A percentile compares a stretch with the other conserved stretches of the same genome.
These are phyloP conservation scores for Nudaria mundana DNA, from an alignment of 2,888 invertebrate genomes.

Conservation along the genomic window DNA sequence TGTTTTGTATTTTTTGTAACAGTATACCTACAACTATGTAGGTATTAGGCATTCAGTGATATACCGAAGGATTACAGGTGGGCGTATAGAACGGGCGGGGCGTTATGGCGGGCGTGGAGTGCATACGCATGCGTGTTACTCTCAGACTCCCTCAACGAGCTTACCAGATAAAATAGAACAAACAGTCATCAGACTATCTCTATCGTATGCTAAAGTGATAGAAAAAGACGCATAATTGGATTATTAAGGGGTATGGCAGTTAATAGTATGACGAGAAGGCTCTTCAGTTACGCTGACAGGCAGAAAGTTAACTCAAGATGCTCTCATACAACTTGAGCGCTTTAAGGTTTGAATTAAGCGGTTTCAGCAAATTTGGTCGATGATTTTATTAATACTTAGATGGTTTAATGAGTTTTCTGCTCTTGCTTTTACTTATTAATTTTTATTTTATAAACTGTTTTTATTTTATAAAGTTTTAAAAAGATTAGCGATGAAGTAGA, in stretches of 20 bases:
- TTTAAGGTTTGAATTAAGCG: slow-evolving; percentile 60
- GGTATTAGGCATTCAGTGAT: slow-evolving; percentile 57
- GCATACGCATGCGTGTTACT: slow-evolving; percentile 70
- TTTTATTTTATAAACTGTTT: background rate
- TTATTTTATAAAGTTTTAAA: too few relatives aligned
- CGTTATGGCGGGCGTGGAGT: slow-evolving; percentile 59
- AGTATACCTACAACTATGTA: too few relatives aligned
- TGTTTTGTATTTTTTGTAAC: background rate
- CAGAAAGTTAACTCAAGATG: slow-evolving; percentile 45
- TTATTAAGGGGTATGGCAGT: slow-evolving; percentile 40
- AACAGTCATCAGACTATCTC: slow-evolving; percentile 57
- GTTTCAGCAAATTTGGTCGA: slow-evolving; percentile 51
- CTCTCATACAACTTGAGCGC: slow-evolving; percentile 73
- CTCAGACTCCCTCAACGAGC: slow-evolving; percentile 41
- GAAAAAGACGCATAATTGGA: slow-evolving; percentile 60
- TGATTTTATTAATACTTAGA: too few relatives aligned
- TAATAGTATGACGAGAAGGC: slow-evolving; percentile 53
- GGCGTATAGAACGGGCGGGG: slow-evolving; percentile 72
- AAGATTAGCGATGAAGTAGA: too few relatives aligned
- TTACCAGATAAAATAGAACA: slow-evolving; percentile 45
- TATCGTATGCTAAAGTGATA: slow-evolving; percentile 51
- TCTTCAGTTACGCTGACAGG: slow-evolving; percentile 63
- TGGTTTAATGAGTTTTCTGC: too few relatives aligned
- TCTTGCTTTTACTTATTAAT: too few relatives aligned
- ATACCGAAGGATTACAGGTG: slow-evolving; percentile 67